Conservation (phyloP, 1,140 invertebrate genomes). For the Maconellicoccus hirsutus region DNA sequence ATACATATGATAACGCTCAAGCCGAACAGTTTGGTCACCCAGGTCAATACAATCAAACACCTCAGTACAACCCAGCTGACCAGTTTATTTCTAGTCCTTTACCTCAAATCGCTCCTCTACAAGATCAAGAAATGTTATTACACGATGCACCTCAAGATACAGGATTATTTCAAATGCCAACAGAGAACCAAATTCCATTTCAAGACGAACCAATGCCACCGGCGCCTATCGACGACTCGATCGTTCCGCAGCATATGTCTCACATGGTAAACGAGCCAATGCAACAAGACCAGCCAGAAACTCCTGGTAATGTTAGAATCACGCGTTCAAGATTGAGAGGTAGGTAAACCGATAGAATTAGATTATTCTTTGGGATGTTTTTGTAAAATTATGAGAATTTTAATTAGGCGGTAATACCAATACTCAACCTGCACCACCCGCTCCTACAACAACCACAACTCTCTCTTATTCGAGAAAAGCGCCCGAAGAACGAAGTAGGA, state of each 20-base stretch:
- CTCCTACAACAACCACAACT: conserved; percentile 35
- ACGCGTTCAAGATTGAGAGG: conserved; percentile 25
- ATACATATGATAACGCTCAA: background rate
- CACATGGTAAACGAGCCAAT: background rate
- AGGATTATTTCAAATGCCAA: background rate
- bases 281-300: conserved; percentile 17
- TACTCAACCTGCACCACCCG: conserved; percentile 33
- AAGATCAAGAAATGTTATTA: conserved; percentile 11
- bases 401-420: conserved; percentile 17
- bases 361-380: background rate
- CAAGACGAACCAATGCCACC: background rate
- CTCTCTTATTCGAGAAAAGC: conserved; percentile 7
- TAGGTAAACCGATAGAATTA: background rate
- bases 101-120: background rate
- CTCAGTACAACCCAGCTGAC: background rate
- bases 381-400: background rate
- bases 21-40: background rate
- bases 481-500: conserved; percentile 32
- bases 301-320: conserved; percentile 23
- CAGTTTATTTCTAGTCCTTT: conserved; percentile 12
- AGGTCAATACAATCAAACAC: background rate
- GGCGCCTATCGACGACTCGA: background rate
- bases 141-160: conserved; percentile 1
- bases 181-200: background rate
- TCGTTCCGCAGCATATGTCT: background rate